Evolutionary conservation across 2,797 vertebrate genomes (phyloP).

Genomic region (Schizothorax lantsangensis): DNA sequence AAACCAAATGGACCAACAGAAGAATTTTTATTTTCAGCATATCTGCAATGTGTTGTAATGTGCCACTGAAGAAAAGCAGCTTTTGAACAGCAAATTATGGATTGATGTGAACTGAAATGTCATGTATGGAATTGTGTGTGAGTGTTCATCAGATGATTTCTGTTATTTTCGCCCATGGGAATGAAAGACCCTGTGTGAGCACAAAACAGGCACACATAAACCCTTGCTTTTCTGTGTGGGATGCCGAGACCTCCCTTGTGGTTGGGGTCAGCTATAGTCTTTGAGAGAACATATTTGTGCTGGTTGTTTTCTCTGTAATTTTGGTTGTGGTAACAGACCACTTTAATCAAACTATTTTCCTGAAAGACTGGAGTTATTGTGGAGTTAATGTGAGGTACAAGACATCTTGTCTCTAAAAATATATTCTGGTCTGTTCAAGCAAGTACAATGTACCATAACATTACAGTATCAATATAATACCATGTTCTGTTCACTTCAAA

Average conservation of each 20-base stretch:
- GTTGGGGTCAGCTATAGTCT: slow-evolving; percentile 30
- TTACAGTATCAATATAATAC: slow-evolving; percentile 16
- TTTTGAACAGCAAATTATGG: neutral
- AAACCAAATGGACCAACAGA: slow-evolving; percentile 30
- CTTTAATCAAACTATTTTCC: slow-evolving; percentile 7
- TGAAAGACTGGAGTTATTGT: slow-evolving; percentile 12
- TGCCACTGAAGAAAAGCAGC: neutral
- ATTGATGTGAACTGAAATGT: slow-evolving; percentile 53
- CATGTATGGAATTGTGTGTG: slow-evolving; percentile 57
- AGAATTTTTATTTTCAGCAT: neutral
- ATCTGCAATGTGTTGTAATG: neutral
- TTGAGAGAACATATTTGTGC: slow-evolving; percentile 24
- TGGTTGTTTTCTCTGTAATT: slow-evolving; percentile 12
- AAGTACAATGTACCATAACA: neutral
- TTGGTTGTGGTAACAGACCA: slow-evolving; percentile 10
- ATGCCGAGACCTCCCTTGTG: slow-evolving; percentile 23
- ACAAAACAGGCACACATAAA: slow-evolving; percentile 47
- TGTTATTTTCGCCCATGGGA: slow-evolving; percentile 32
- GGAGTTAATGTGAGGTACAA: slow-evolving; percentile 1
- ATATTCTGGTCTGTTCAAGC: neutral
- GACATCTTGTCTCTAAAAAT: slow-evolving; percentile 21
- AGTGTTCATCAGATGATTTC: slow-evolving; percentile 54
- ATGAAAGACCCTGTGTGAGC: slow-evolving; percentile 40
- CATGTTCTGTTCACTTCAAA: slow-evolving; percentile 1
- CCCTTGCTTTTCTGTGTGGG: slow-evolving; percentile 41